Base-by-base conservation (phyloP, 2,888 invertebrate species). In the Choristoneura rosaceana region DNA sequence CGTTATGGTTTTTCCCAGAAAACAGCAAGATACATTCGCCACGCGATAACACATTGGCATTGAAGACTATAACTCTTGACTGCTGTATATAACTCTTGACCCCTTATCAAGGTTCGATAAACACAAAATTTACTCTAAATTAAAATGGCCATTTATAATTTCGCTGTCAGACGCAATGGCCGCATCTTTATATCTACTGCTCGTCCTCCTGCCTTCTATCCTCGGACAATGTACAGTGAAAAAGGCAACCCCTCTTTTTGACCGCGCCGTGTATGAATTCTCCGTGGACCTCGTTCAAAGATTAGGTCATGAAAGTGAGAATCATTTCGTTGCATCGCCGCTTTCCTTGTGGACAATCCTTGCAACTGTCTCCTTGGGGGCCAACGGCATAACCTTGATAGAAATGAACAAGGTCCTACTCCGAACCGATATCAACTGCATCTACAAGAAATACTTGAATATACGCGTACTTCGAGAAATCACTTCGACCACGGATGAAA, bases 331-430 rank as follows among this genome's bases (percentile, higher is more conserved):
- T 0, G 76, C 87, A 0, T 92, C 92, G 0, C 86, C 90, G 0
- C 75, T 92, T 0, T 92, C 92, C 0, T 82, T 88, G 25, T 92
- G 93, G 93, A 82, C 86, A 0, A 76, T 94, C 4, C 77, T 94
- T 2, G 78, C 92, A 0, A 79, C 85, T 0, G 71, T 89, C 0
- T 88, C 91, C 0, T 79, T 90, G 1, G 93, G 91, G 0, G 92
- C 93, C 0, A 75, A 81, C 0, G 88, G 83, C 0, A 76, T 79
- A 0, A 90, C 92, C 0, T 71, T 89, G 0, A 55, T 76, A 0
- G 90, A 93, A 77, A 79, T 93, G 17, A 77, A 79, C 12, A 67
- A 78, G 10, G 87, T 89, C 0, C 79, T 92, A 0, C 78, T 79
- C 70, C 78, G 90, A 9, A 86, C 88, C 66, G 80, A 78, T 0